phyloP scores from a whole-genome alignment of 2,113 vertebrate genomes.

The Hippocampus abdominalis region DNA sequence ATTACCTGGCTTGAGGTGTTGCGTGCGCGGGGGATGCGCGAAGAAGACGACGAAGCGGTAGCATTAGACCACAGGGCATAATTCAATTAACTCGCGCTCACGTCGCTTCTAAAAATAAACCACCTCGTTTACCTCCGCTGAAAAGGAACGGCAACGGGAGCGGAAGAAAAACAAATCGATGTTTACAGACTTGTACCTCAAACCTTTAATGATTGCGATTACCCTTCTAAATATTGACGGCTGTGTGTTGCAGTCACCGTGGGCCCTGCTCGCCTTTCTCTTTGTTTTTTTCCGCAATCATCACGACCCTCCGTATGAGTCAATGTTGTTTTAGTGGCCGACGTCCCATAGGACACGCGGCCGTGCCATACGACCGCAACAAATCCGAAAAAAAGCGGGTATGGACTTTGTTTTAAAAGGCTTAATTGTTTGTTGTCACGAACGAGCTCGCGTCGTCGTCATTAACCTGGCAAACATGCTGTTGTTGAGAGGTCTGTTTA shows the following conservation, averaged over 20 bases:
- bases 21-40: not conserved
- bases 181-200: conserved; percentile 37
- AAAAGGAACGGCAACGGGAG: conserved; percentile 47
- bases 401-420: conserved; percentile 18
- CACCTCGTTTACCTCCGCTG: conserved; percentile 27
- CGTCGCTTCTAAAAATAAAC: conserved; percentile 39
- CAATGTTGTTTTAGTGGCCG: conserved; percentile 12
- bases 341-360: not conserved
- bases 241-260: conserved; percentile 1
- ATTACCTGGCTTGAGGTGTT: conserved; percentile 7
- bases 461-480: conserved; percentile 23
- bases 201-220: conserved; percentile 45
- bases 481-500: conserved; percentile 6
- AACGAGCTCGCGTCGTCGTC: conserved; percentile 22
- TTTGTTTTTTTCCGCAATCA: conserved; percentile 4
- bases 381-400: conserved; percentile 21
- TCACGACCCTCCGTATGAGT: conserved; percentile 17
- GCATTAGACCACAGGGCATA: not conserved
- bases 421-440: conserved; percentile 17
- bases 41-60: not conserved
- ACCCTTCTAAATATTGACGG: conserved; percentile 23
- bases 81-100: conserved; percentile 7
- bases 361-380: not conserved
- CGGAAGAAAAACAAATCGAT: conserved; percentile 34
- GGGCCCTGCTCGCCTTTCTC: conserved; percentile 10